Base-by-base conservation (phyloP, 2,113 vertebrate genomes). In the Oriolus oriolus region DNA sequence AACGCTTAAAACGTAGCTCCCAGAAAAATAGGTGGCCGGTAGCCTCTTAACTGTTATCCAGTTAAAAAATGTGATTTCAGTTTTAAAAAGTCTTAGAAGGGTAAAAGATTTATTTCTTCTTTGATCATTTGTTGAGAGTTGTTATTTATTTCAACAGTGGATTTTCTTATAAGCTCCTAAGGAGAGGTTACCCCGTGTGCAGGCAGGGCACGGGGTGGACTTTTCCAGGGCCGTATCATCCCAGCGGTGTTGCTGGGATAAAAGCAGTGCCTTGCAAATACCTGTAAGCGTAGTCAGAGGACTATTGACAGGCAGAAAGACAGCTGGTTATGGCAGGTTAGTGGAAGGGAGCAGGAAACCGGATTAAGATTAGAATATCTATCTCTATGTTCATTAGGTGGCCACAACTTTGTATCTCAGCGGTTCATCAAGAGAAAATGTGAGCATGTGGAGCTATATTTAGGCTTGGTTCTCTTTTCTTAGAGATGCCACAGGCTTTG, bases 91-190 rank as follows among this genome's bases (percentile, higher is more conserved):
- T 97, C 98, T 97, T 98, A 97, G 93, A 96, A 97, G 97, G 95
- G 96, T 95, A 92, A 97, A 97, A 97, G 97, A 97, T 98, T 98
- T 98, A 98, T 97, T 98, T 98, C 93, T 97, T 97, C 98, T 98
- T 98, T 98, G 98, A 98, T 98, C 98, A 95, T 96, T 96, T 96
- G 80, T 98, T 97, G 96, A 95, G 97, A 97, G 97, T 97, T 93
- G 94, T 97, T 98, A 97, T 98, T 97, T 97, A 97, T 97, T 98
- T 96, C 97, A 97, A 96, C 97, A 97, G 96, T 97, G 96, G 90
- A 95, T 97, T 98, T 96, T 97, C 92, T 18, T 70, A 87, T 96
- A 97, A 97, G 96, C 97, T 98, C 74, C 96, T 80, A 31, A 94
- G 85, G 96, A 97, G 94, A 91, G 92, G 97, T 95, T 97, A 85